Evolutionary conservation across 2,797 vertebrate genomes (phyloP).

Genomic region (Ispidina picta): DNA sequence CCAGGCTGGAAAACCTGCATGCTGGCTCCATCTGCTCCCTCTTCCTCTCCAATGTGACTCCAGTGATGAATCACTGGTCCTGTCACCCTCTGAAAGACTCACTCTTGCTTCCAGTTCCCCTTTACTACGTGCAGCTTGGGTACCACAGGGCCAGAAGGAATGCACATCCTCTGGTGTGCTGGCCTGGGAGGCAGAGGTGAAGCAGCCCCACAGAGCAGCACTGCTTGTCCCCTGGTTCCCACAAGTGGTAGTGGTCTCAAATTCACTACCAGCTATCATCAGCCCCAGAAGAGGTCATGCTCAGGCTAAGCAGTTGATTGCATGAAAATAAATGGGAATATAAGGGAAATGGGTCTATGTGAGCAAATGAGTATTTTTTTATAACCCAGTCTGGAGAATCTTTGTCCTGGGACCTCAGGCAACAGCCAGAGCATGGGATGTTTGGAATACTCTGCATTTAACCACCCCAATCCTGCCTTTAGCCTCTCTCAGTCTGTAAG

Average conservation of each 20-base stretch:
- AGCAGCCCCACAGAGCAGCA: neutral
- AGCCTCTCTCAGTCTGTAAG: neutral
- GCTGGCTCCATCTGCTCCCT: neutral
- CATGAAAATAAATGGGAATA: neutral
- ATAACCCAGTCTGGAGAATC: neutral
- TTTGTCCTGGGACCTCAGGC: neutral
- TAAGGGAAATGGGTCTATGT: rapidly evolving
- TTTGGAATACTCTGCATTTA: neutral
- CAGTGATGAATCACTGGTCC: neutral
- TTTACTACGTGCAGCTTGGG: rapidly evolving
- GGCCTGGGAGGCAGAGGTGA: neutral
- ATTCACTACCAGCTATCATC: neutral
- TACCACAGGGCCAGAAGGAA: neutral
- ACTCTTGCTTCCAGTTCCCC: neutral
- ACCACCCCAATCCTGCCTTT: neutral
- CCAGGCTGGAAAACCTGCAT: neutral
- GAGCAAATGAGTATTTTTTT: neutral
- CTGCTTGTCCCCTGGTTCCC: neutral
- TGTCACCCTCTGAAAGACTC: neutral
- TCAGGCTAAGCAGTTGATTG: neutral
- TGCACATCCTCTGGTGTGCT: rapidly evolving
- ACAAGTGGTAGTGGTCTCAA: neutral
- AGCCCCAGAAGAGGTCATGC: neutral
- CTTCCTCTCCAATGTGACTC: neutral
- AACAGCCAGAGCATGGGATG: neutral